Conservation (phyloP, 2,113 vertebrate genomes). For the Axis porcinus region DNA sequence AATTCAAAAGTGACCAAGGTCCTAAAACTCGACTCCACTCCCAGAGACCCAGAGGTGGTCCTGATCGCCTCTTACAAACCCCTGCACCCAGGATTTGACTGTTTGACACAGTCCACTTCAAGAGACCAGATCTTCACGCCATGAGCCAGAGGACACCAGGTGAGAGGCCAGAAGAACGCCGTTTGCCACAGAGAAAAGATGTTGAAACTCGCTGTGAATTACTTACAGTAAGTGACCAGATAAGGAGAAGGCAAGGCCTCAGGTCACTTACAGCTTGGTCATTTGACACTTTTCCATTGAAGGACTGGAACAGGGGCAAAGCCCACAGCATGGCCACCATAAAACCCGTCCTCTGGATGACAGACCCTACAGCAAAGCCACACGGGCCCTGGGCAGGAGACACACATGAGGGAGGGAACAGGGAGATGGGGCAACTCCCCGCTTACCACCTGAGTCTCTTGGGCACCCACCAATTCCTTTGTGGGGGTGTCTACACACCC, state of each 20-base stretch:
- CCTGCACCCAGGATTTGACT: neutral
- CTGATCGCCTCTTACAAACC: neutral
- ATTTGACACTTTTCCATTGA: neutral
- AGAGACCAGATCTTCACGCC: neutral
- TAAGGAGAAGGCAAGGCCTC: neutral
- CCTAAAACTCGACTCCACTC: neutral
- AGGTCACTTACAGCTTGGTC: neutral
- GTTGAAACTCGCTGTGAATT: neutral
- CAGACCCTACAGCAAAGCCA: neutral
- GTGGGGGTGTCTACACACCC: neutral
- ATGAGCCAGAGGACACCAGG: neutral
- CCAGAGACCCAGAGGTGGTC: neutral
- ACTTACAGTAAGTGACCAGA: neutral
- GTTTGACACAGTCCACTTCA: neutral
- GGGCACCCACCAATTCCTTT: neutral
- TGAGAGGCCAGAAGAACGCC: neutral
- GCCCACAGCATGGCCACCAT: accelerated
- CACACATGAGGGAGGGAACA: accelerated
- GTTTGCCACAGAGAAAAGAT: accelerated
- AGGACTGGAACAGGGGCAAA: neutral
- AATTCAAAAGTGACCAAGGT: neutral
- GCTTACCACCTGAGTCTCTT: neutral
- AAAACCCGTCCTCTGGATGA: neutral
- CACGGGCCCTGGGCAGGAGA: neutral
- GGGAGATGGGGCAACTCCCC: accelerated